Conservation (phyloP, 2,113 vertebrate species). For the Daboia siamensis region DNA sequence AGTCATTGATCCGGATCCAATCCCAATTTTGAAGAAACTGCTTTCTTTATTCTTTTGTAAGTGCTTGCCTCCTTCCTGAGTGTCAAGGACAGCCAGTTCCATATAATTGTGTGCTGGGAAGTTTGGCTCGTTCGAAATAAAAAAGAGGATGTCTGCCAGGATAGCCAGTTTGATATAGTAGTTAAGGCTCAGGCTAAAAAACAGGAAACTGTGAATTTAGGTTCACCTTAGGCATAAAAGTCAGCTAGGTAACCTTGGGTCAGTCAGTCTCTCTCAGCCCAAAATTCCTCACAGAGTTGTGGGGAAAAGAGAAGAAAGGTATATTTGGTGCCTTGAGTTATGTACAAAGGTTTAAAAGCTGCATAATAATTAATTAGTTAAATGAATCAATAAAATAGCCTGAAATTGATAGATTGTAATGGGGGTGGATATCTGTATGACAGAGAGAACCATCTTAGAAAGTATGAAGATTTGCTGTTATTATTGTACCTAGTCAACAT, state of each 20-base stretch:
- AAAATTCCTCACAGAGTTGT: too few relatives aligned
- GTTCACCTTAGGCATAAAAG: too few relatives aligned
- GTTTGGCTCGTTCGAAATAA: constrained; percentile 4
- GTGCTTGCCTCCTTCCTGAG: background rate
- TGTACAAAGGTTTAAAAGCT: background rate
- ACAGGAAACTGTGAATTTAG: background rate
- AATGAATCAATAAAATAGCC: background rate
- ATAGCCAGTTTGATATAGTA: background rate
- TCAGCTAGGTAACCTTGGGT: too few relatives aligned
- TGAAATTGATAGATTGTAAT: constrained; percentile 13
- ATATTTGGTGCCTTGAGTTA: background rate
- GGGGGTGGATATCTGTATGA: background rate
- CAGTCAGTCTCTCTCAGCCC: too few relatives aligned
- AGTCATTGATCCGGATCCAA: background rate
- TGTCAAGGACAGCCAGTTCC: background rate
- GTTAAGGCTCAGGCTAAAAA: background rate
- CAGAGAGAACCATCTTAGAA: constrained; percentile 14
- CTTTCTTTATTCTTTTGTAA: background rate
- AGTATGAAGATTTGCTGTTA: constrained; percentile 31
- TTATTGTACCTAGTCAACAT: constrained; percentile 1
- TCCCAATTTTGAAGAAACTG: background rate
- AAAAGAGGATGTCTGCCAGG: background rate
- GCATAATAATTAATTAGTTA: background rate
- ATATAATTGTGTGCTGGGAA: background rate
- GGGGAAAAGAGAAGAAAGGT: background rate